Percentiles rank a stretch among this genome's conserved stretches.
Conservation (phyloP, 2,888 invertebrate genomes). For the Tanypteryx hageni region DNA sequence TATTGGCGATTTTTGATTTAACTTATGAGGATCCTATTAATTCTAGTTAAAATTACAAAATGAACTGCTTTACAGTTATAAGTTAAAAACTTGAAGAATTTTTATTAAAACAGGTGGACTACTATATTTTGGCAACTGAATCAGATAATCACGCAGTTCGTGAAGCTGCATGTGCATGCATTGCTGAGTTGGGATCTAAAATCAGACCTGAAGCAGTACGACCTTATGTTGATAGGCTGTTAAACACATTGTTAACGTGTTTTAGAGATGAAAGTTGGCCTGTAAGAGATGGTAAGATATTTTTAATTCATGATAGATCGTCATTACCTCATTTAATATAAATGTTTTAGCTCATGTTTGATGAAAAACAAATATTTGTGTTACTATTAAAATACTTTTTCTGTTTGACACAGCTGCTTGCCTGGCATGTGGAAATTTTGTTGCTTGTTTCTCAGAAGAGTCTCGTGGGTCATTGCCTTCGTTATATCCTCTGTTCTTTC, state of each 20-base stretch:
- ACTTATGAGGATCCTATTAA: no score
- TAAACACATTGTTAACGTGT: conserved; percentile 76
- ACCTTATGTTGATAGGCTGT: conserved; percentile 74
- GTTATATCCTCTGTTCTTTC: conserved; percentile 75
- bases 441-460: conserved; percentile 76
- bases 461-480: conserved; percentile 73
- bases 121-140: conserved; percentile 75
- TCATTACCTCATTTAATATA: not conserved
- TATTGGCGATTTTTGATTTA: no score
- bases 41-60: no score
- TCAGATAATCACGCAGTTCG: conserved; percentile 78
- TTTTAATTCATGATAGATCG: not conserved
- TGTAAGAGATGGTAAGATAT: conserved; percentile 76
- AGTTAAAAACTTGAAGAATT: not conserved
- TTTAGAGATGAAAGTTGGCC: conserved; percentile 79
- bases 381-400: not conserved
- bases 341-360: not conserved
- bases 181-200: conserved; percentile 77
- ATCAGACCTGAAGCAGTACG: conserved; percentile 73
- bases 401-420: conserved; percentile 75
- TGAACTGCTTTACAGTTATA: no score
- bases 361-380: not conserved
- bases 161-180: conserved; percentile 79
- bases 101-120: conserved; percentile 72
- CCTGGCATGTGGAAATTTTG: conserved; percentile 77